Evolutionary conservation across 2,113 vertebrate genomes (phyloP).

Genomic region (Dipodomys stephensi): DNA sequence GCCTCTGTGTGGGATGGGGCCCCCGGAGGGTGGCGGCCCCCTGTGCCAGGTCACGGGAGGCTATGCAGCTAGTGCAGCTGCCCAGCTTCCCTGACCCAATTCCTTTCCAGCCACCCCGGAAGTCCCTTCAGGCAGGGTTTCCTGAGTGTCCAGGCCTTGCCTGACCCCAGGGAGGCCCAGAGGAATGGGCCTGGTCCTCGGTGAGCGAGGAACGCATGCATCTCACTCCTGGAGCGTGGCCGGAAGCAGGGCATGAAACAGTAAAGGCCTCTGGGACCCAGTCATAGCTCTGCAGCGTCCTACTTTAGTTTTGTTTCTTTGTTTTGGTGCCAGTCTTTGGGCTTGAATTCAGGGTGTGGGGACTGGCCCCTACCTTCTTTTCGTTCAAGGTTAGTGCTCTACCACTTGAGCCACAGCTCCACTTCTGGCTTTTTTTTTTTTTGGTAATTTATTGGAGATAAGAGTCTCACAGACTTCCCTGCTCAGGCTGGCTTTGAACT

Average conservation of each 20-base stretch:
- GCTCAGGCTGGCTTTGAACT: too few species aligned
- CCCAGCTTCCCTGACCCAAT: not conserved
- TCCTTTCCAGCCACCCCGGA: not conserved
- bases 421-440: too few species aligned
- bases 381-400: too few species aligned
- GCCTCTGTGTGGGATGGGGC: not conserved
- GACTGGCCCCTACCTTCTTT: too few species aligned
- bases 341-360: too few species aligned
- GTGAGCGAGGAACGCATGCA: rapidly evolving
- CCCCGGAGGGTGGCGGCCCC: too few species aligned
- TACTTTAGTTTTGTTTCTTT: not conserved
- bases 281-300: not conserved
- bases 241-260: not conserved
- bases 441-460: too few species aligned
- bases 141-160: not conserved
- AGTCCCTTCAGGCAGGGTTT: not conserved
- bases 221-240: not conserved
- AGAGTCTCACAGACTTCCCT: too few species aligned
- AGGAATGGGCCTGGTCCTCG: not conserved
- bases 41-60: rapidly evolving
- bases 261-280: not conserved
- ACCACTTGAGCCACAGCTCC: too few species aligned
- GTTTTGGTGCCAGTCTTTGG: too few species aligned
- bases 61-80: not conserved
- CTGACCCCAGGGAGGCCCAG: not conserved